A percentile compares a stretch with the other conserved stretches of the same genome.
These are phyloP conservation scores for Meandrusa payeni DNA, from an alignment of 2,888 invertebrate species.

Conservation along the genomic window DNA sequence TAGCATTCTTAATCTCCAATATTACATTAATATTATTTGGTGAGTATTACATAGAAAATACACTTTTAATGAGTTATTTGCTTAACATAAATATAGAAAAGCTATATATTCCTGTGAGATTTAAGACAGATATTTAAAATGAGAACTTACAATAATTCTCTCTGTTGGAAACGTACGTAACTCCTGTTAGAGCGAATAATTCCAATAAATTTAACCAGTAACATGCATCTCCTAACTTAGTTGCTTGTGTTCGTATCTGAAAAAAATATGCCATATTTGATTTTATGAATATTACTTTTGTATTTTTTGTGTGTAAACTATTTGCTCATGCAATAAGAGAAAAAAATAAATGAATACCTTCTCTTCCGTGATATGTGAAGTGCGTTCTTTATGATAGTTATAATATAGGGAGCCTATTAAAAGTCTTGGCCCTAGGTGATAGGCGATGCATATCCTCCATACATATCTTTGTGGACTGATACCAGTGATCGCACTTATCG, in stretches of 20 bases:
- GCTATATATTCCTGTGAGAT: too few species aligned
- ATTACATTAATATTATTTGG: too few species aligned
- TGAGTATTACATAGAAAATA: too few species aligned
- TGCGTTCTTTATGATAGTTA: conserved; percentile 88
- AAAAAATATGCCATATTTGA: too few species aligned
- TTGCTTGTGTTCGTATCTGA: conserved; percentile 74
- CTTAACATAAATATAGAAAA: too few species aligned
- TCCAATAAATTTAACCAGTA: conserved; percentile 93
- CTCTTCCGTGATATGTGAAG: conserved; percentile 78
- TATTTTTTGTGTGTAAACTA: too few species aligned
- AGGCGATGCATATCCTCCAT: conserved; percentile 95
- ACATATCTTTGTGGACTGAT: conserved; percentile 95
- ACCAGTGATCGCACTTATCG: conserved; percentile 97
- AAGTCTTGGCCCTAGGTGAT: conserved; percentile 94
- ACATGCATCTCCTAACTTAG: conserved; percentile 85
- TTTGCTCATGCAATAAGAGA: too few species aligned
- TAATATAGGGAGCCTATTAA: conserved; percentile 93
- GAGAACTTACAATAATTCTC: conserved; percentile 95
- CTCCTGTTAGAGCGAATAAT: conserved; percentile 92
- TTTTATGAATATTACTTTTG: too few species aligned
- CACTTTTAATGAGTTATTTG: too few species aligned
- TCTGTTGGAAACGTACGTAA: conserved; percentile 95
- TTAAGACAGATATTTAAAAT: too few species aligned
- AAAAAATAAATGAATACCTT: too few species aligned
- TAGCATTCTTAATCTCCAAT: too few species aligned